phyloP scores from a whole-genome alignment of 2,888 invertebrate genomes.

The Aradus depressus region DNA sequence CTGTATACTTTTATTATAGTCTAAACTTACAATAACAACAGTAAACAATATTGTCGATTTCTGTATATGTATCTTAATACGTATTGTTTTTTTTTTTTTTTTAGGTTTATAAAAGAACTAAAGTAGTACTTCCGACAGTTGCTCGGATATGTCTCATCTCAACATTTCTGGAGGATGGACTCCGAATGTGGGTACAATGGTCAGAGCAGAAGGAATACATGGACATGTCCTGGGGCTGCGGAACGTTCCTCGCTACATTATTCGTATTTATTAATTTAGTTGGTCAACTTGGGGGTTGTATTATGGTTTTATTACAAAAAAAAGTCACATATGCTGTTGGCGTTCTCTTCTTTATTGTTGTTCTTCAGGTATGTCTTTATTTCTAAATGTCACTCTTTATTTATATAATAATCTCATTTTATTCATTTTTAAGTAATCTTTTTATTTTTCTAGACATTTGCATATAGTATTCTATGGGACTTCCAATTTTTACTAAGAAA shows the following conservation, averaged over 20 bases:
- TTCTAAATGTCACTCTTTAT: conserved; percentile 1
- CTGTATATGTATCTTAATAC: too few relatives aligned
- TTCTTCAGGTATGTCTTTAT: conserved; percentile 63
- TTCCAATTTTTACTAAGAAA: conserved; percentile 92
- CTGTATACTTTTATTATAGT: too few relatives aligned
- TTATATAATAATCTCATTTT: conserved; percentile 12
- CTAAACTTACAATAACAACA: too few relatives aligned
- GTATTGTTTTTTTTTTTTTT: conserved; percentile 21
- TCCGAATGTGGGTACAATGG: conserved; percentile 99
- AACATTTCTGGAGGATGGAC: conserved; percentile 97
- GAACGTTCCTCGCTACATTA: conserved; percentile 80
- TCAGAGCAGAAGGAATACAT: conserved; percentile 93
- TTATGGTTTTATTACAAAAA: conserved; percentile 87
- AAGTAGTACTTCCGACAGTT: conserved; percentile 85
- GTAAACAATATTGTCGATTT: conserved; percentile 11
- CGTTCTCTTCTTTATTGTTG: conserved; percentile 86
- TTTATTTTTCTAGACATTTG: conserved; percentile 59
- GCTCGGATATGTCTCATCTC: conserved; percentile 94
- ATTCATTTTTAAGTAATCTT: conserved; percentile 16
- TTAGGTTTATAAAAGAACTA: conserved; percentile 85
- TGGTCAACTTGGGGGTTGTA: conserved; percentile 91
- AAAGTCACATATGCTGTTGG: conserved; percentile 88
- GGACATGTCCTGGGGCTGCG: conserved; percentile 95
- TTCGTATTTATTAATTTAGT: conserved; percentile 93
- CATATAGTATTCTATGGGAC: conserved; percentile 97